phyloP scores from a whole-genome alignment of 2,888 invertebrate genomes.

The Lithodes maja region DNA sequence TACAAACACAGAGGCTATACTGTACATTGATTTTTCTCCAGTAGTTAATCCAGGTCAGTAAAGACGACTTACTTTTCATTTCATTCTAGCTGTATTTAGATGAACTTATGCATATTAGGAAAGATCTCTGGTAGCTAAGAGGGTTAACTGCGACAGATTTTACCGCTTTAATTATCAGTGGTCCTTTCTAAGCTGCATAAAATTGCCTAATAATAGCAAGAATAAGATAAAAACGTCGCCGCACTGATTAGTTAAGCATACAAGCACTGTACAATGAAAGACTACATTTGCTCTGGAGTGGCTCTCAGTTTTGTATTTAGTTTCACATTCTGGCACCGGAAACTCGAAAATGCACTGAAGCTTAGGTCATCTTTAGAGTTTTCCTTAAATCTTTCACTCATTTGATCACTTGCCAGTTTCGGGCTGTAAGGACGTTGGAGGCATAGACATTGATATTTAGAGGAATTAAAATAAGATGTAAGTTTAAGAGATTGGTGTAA shows the following conservation, averaged over 20 bases:
- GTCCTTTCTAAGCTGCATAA: neutral
- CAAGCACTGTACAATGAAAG: conserved; percentile 30
- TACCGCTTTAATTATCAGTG: neutral
- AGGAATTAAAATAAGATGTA: no score
- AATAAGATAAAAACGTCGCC: neutral
- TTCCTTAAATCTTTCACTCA: neutral
- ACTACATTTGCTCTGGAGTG: conserved; percentile 30
- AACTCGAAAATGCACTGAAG: neutral
- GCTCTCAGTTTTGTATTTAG: neutral
- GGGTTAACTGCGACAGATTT: neutral
- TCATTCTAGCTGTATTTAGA: no score
- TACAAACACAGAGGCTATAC: no score
- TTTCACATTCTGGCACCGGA: neutral
- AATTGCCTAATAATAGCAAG: neutral
- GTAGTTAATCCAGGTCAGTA: no score
- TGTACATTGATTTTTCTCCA: no score
- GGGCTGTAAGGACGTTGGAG: no score
- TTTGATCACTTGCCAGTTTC: no score
- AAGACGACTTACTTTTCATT: no score
- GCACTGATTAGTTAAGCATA: conserved; percentile 2
- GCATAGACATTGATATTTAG: no score
- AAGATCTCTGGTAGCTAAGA: no score
- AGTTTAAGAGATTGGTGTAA: no score
- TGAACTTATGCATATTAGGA: no score
- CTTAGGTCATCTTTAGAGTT: neutral